Base-by-base conservation (phyloP, 2,113 vertebrate genomes). In the Ibidorhyncha struthersii region DNA sequence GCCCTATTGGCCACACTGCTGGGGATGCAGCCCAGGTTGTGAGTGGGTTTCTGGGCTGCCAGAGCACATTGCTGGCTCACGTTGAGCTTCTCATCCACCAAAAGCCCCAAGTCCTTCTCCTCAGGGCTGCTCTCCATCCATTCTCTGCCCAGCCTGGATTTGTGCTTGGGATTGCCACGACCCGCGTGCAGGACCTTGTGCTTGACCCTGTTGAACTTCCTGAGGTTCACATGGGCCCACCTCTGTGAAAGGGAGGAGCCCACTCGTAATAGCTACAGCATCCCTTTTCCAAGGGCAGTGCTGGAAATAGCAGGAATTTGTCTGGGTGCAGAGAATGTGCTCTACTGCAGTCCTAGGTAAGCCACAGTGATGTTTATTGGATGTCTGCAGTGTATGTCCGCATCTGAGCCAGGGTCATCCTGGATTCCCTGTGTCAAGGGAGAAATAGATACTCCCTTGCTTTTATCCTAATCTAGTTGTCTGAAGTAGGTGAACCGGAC, bases 271-370 rank as follows among this genome's bases (percentile, higher is more conserved):
- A 14, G 45, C 50, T 32, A 18, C 70, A 65, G 25, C 62, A 9
- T 65, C 19, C 15, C 18, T 70, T 23, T 71, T 36, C 56, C 56
- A 19, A 17, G 67, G 36, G 45, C 49, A 20, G 34, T 20, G 41
- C 52, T 76, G 52, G 61, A 58, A 38, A 8, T 14, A 13, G 3
- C 36, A 36, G 80, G 67, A 26, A 16, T 69, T 52, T 30, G 23
- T 8, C 4, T 69, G 83, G 21, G 25, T 34, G 36, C 38, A 40
- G 71, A 40, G 72, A 36, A 63, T 2, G 4, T n/a, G 29, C 41
- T 50, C 40, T 30, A 0, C 59, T 79, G 32, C 1, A 3, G 4
- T 14, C 36, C 38, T 41, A 0, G 1, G 2, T 26, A 9, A 27
- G 29, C 61, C 5, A 0, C 23, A 0, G 50, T 5, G 76, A 5